A percentile compares a stretch with the other conserved stretches of the same genome.
phyloP scores from a whole-genome alignment of 2,113 vertebrate genomes.

The Paracanthobrama guichenoti region DNA sequence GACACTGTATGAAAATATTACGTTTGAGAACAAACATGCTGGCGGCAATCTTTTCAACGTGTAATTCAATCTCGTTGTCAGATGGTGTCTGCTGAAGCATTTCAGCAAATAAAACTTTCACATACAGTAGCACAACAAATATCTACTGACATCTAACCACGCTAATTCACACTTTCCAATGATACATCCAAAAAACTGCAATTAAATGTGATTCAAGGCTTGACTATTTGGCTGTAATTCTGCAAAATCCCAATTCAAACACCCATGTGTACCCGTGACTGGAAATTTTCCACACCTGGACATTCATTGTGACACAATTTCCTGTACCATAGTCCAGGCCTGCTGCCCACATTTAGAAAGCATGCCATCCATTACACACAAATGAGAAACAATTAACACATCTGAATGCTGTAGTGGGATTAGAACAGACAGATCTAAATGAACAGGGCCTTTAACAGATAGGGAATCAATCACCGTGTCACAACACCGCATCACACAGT shows the following conservation, averaged over 20 bases:
- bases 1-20: background rate
- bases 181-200: background rate
- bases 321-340: background rate
- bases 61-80: conserved; percentile 1
- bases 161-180: background rate
- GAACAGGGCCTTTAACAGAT: conserved; percentile 1
- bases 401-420: conserved; percentile 14
- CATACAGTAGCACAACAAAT: background rate
- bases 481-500: conserved; percentile 1
- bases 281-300: background rate
- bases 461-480: conserved; percentile 28
- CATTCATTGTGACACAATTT: background rate
- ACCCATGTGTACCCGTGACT: background rate
- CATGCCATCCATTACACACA: conserved; percentile 24
- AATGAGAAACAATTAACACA: conserved; percentile 38
- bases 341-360: background rate
- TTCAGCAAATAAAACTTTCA: conserved; percentile 11
- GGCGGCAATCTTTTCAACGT: conserved; percentile 7
- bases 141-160: background rate
- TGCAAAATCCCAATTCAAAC: background rate
- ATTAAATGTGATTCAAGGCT: background rate
- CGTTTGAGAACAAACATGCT: background rate
- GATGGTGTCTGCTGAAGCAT: conserved; percentile 28
- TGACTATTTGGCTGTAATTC: background rate
- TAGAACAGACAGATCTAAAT: conserved; percentile 27